Evolutionary conservation across 2,113 vertebrate species (phyloP).

Genomic region (Synodontis membranacea): DNA sequence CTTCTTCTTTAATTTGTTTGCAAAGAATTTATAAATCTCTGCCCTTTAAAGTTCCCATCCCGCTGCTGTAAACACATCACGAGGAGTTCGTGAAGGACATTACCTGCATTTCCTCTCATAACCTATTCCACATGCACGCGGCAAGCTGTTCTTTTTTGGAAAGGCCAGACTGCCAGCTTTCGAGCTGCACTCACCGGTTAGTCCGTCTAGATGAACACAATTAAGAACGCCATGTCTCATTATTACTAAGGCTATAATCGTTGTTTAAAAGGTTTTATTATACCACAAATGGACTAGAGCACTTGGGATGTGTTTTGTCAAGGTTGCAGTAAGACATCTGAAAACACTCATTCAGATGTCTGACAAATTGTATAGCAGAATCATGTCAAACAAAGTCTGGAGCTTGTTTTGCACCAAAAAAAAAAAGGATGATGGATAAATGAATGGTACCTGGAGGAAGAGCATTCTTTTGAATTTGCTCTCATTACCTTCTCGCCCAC

Average conservation of each 20-base stretch:
- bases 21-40: slow-evolving; percentile 14
- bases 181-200: slow-evolving; percentile 11
- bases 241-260: slow-evolving; percentile 37
- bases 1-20: slow-evolving; percentile 22
- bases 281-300: slow-evolving; percentile 60
- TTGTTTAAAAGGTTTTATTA: slow-evolving; percentile 44
- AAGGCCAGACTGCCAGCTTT: slow-evolving; percentile 18
- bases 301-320: slow-evolving; percentile 49
- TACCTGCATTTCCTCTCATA: slow-evolving; percentile 21
- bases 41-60: slow-evolving; percentile 11
- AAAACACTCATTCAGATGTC: slow-evolving; percentile 43
- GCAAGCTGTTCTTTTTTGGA: slow-evolving; percentile 25
- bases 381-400: slow-evolving; percentile 19
- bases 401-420: slow-evolving; percentile 19
- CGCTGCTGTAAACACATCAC: slow-evolving; percentile 25
- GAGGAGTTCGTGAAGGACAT: slow-evolving; percentile 23
- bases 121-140: slow-evolving; percentile 23
- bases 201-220: slow-evolving; percentile 9
- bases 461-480: slow-evolving; percentile 12
- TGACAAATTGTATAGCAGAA: slow-evolving; percentile 50
- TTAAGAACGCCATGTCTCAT: slow-evolving; percentile 36
- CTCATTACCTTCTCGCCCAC: slow-evolving; percentile 33
- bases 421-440: slow-evolving; percentile 43
- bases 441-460: slow-evolving; percentile 33
- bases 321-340: slow-evolving; percentile 48